Evolutionary conservation across 1,140 invertebrate genomes (phyloP), one percentile per base, ranked within the genome.

Genomic region (Caerostris darwini): DNA sequence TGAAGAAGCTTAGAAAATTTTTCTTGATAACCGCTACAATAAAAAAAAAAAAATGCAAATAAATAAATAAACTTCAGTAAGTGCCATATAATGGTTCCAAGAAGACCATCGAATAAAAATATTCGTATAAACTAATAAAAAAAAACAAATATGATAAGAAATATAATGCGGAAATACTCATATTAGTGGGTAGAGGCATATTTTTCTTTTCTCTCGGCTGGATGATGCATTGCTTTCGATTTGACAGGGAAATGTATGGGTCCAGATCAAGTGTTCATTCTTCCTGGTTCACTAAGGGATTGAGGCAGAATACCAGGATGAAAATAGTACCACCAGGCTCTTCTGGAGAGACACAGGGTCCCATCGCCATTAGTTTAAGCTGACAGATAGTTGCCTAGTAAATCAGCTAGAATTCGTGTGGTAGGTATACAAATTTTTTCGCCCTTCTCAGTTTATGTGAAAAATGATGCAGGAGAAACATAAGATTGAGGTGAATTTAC

Each of bases 181-280:
- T 85, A 92, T 92, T 92, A 92, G 81, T 58, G 58, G 59, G 58
- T 64, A 81, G 56, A 8, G n/a, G 19, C 17, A 81, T 64, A 53
- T 90, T 87, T 90, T 90, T 58, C 69, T 83, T 92, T 61, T 19
- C 34, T 61, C 67, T 71, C 34, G 81, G 17, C 57, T 56, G 19
- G 90, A 92, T 92, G 77, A 92, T 92, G 69, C 90, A 92, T 92
- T 56, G 81, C 81, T 85, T 82, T 82, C 77, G 57, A 92, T 83
- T 92, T 92, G 90, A 92, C 90, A 92, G 81, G 77, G 57, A 92
- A 92, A 92, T 92, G 90, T 67, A 92, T 92, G 77, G 81, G 90
- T 83, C 81, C 57, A 92, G 90, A 92, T 92, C 90, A 92, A 92
- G 90, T 92, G 90, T 92, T 92, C 81, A 92, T 77, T 92, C 81